Conservation (phyloP, 92 coral and sea anemone species). For the Blastomussa wellsi region DNA sequence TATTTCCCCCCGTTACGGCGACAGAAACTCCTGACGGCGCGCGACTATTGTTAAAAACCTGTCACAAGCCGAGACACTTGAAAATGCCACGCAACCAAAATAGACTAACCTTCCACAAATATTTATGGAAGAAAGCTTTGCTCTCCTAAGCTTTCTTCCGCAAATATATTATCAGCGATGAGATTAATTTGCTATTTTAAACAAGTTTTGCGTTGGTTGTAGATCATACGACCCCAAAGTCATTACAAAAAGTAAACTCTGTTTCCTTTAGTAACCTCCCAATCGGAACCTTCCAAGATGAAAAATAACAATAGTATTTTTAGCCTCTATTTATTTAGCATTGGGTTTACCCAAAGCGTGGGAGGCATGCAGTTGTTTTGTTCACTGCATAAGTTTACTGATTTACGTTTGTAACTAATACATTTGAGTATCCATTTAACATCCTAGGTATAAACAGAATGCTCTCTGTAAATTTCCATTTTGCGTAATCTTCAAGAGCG, state of each 20-base stretch:
- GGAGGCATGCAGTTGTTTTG: not conserved
- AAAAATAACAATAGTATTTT: not conserved
- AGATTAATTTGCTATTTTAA: constrained; percentile 3
- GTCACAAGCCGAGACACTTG: not conserved
- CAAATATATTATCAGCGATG: not conserved
- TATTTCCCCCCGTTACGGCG: no score
- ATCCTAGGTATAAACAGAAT: not conserved
- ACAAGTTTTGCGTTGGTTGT: not conserved
- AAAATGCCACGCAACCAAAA: not conserved
- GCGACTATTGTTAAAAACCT: no score
- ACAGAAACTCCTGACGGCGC: no score
- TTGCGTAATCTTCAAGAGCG: not conserved
- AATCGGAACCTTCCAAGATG: not conserved
- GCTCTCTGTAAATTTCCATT: not conserved
- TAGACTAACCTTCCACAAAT: constrained; percentile 25
- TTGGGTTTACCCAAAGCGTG: not conserved
- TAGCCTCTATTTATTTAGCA: not conserved
- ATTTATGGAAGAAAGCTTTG: constrained; percentile 22
- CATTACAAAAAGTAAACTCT: not conserved
- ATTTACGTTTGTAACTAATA: not conserved
- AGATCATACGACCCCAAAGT: not conserved
- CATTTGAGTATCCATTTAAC: not conserved
- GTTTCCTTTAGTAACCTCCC: not conserved
- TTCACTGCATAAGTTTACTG: not conserved
- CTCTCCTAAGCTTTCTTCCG: no score